A percentile compares a stretch with the other conserved stretches of the same genome.
Evolutionary conservation across 92 coral and sea anemone genomes (phyloP).

Genomic region (Heliopora coerulea): DNA sequence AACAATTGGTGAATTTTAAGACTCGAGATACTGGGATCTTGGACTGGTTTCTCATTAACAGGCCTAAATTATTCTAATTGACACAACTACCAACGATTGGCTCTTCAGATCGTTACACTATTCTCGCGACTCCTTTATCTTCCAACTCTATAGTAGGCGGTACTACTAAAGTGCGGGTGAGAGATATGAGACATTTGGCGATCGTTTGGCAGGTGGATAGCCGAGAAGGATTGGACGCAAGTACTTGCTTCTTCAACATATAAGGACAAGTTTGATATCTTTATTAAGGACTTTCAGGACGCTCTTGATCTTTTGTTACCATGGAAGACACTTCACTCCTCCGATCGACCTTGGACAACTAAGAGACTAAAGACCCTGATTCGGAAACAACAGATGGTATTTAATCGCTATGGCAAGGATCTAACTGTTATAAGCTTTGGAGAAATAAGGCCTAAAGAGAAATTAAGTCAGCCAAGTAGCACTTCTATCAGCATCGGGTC

Average conservation of each 20-base stretch:
- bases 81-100: constrained; percentile 44
- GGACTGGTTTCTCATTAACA: constrained; percentile 43
- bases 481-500: constrained; percentile 31
- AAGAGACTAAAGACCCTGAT: constrained; percentile 39
- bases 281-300: constrained; percentile 37
- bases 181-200: constrained; percentile 60
- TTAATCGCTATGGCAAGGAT: constrained; percentile 35
- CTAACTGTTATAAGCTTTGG: constrained; percentile 30
- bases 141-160: background rate
- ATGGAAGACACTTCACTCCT: constrained; percentile 37
- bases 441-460: constrained; percentile 41
- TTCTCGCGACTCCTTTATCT: constrained; percentile 20
- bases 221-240: constrained; percentile 51
- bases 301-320: constrained; percentile 44
- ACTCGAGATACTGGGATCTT: constrained; percentile 40
- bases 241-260: constrained; percentile 31
- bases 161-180: constrained; percentile 4
- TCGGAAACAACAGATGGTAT: constrained; percentile 41
- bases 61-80: constrained; percentile 31
- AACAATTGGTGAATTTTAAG: constrained; percentile 38
- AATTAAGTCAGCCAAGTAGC: constrained; percentile 31
- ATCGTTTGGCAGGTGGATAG: constrained; percentile 53
- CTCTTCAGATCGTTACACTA: constrained; percentile 32
- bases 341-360: constrained; percentile 41
- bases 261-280: constrained; percentile 7